These are phyloP conservation scores for Bungarus multicinctus DNA, from an alignment of 2,113 vertebrate species.

Conservation along the genomic window DNA sequence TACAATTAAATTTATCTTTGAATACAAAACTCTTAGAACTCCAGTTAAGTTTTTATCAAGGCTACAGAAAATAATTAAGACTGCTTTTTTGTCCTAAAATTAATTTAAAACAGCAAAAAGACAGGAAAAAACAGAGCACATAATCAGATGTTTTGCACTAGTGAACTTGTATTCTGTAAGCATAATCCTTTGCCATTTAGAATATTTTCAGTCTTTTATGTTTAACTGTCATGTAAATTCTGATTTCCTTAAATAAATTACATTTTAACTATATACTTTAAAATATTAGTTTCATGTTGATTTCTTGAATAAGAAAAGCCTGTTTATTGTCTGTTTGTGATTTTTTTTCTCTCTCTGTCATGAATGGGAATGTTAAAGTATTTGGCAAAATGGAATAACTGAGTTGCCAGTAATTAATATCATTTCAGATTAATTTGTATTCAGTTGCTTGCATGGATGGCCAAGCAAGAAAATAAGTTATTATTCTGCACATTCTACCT, in stretches of 20 bases:
- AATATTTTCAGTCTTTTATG: background rate
- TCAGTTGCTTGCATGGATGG: background rate
- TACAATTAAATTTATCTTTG: background rate
- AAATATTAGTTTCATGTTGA: background rate
- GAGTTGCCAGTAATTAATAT: background rate
- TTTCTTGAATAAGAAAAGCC: background rate
- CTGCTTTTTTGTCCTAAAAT: background rate
- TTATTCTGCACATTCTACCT: background rate
- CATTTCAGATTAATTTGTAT: background rate
- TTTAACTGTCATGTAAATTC: background rate
- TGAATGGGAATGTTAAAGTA: background rate
- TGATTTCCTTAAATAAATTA: background rate
- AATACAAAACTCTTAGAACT: background rate
- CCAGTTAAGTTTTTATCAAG: background rate
- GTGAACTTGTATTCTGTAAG: background rate
- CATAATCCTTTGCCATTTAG: background rate
- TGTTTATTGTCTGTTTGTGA: background rate
- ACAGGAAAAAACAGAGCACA: background rate
- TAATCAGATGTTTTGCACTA: background rate
- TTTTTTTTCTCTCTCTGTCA: background rate
- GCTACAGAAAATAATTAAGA: background rate
- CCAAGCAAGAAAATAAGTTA: background rate
- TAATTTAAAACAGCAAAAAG: background rate
- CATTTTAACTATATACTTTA: background rate
- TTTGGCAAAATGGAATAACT: background rate